A percentile compares a stretch with the other conserved stretches of the same genome.
phyloP scores from a whole-genome alignment of 2,888 invertebrate genomes.

The Melanargia galathea region DNA sequence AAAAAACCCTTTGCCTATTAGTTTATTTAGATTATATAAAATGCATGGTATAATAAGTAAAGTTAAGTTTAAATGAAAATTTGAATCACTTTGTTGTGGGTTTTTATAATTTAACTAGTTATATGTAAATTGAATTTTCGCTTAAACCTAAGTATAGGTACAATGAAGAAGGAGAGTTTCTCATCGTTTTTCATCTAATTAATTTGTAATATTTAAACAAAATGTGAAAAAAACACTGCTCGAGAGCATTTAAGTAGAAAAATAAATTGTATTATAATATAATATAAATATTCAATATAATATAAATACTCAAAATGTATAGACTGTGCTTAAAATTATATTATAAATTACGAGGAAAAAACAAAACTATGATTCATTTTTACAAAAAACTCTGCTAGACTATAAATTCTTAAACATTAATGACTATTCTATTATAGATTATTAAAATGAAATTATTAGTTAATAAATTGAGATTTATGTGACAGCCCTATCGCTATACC shows the following conservation, averaged over 20 bases:
- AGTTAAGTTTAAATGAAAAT: no score
- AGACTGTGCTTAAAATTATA: constrained; percentile 6
- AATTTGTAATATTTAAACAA: no score
- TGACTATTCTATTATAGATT: constrained; percentile 30
- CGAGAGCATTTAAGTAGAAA: no score
- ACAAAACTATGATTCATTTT: neutral
- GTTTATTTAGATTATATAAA: neutral
- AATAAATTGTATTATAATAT: no score
- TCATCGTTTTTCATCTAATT: neutral
- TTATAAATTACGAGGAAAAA: neutral
- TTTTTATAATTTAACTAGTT: no score
- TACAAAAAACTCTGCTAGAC: neutral
- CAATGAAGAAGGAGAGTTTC: no score
- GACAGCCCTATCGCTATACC: constrained; percentile 63
- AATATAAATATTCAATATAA: neutral
- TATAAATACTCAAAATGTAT: no score
- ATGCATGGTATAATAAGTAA: neutral
- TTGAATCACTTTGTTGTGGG: no score
- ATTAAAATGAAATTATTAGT: constrained; percentile 43
- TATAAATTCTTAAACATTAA: constrained; percentile 22
- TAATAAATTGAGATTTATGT: constrained; percentile 46
- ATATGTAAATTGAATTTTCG: no score
- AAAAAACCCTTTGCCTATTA: neutral
- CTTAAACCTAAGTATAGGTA: no score
- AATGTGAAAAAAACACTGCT: no score